Base-by-base conservation (phyloP, 2,888 invertebrate genomes). In the Strigamia maritima region DNA sequence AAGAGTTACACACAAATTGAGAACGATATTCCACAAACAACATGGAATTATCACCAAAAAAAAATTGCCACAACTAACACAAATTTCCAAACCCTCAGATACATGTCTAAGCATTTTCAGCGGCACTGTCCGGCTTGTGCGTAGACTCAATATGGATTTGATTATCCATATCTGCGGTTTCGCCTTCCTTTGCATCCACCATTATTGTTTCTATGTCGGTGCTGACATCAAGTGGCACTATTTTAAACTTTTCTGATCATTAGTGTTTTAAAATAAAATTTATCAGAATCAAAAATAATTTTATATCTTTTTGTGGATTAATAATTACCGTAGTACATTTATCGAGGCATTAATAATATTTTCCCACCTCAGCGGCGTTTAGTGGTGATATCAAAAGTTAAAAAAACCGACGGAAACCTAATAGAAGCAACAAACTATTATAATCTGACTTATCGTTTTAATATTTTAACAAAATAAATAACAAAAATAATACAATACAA, bases 81-180 rank as follows among this genome's bases (percentile, higher is more conserved):
- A 22, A 40, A 35, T 35, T 75, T 75, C 75, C 75, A 75, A 75
- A 7, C 12, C 40, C 19, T 40, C 75, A 35, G 38, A 75, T 75
- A 38, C 75, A 75, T 75, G 22, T 38, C 75, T 75, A 75, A 24
- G 75, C 75, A 75, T 75, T 75, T 75, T 75, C 38, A 75, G 70
- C 16, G 26, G n/a, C 10, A 26, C 26, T 70, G 26, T 70, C 70
- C 28, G 70, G 14, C 70, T 28, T 70, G 70, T 70, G 28, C 14
- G 70, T 2, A 28, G 70, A 70, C 2, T 70, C 70, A 70, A 70
- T 70, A 70, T 28, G 70, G 70, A 16, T 28, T 28, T 14, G 14
- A 70, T 28, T 12, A 24, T 70, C 70, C 70, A n/a, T 24, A 28
- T 70, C 70, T 28, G 14, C 16, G 12, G 28, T 28, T 70, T 70